Base-by-base conservation (phyloP, 1,140 invertebrate species). In the Scaptomyza hsui region DNA sequence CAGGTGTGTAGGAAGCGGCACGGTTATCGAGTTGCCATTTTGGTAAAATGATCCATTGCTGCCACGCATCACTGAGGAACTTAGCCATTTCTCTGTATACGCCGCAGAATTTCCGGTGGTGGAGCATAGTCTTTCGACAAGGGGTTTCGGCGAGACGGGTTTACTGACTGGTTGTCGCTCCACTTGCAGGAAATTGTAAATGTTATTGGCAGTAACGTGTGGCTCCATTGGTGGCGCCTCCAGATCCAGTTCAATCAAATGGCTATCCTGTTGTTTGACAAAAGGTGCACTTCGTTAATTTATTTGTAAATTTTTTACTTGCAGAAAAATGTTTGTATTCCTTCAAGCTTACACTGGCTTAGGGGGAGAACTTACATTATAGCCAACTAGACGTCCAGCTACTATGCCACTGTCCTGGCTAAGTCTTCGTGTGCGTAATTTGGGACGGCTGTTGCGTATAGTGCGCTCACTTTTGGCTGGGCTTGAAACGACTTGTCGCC, bases 341-440 rank as follows among this genome's bases (percentile, higher is more conserved):
- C n/a, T n/a, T n/a, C n/a, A n/a, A n/a, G n/a, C n/a, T n/a, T n/a
- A n/a, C n/a, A n/a, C n/a, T n/a, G n/a, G 24, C 9, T 29, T 29
- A 29, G 26, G 2, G 0, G 2, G 6, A 16, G 26, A 9, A 81
- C 89, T 76, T 64, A 90, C 89, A n/a, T 61, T 75, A 55, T 83
- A 89, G 13, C 59, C 55, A 26, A 89, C 76, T 10, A 89, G 45
- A 13, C 82, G 83, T n/a, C 89, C 89, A 1, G 85, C 77, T 19
- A 89, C 89, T 39, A 91, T 90, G 3, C 89, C 89, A 61, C 89
- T 90, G 35, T 91, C 89, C 37, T 91, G 89, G 45, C 89, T 91
- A 13, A 89, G 73, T 67, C 89, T 56, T 53, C 89, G 47, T 4
- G 85, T 68, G 1, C 73, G 72, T 15, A 65, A 4, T 32, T 77